Base-by-base conservation (phyloP, 2,113 vertebrate species). In the Notiomystis cincta region DNA sequence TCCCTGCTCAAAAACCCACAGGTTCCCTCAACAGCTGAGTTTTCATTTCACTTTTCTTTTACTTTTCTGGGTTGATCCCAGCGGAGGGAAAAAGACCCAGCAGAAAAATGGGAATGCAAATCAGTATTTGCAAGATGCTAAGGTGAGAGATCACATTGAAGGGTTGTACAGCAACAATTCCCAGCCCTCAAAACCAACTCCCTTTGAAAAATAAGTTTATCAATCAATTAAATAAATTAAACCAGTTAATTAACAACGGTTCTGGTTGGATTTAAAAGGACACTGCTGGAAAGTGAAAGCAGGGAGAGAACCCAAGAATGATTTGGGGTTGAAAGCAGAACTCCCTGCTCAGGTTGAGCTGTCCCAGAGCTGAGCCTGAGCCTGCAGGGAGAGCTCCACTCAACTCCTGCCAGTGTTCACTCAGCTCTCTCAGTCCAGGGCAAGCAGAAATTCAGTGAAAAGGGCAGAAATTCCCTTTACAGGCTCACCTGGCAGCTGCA, bases 11-110 rank as follows among this genome's bases (percentile, higher is more conserved):
- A 64, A 62, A 38, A 56, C 25, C 5, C 48, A 9, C 69, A 85
- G 86, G 61, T 79, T 91, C 72, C 67, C 69, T 83, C 87, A 40
- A 35, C 25, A 71, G 69, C 37, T 1, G 30, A 90, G 60, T 62
- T 90, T 76, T 66, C 61, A 38, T 95, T 93, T 58, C 77, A 27
- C 8, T 95, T 56, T 77, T 67, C 83, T 90, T 78, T 67, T 60
- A n/a, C 48, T 71, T 79, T 78, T 51, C 64, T 71, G 4, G 47
- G 47, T 53, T 21, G 25, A 28, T 73, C 87, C 37, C n/a, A 62
- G 67, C 0, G 1, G 54, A 93, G 50, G 64, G 16, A 2, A 50
- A 54, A 87, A n/a, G 23, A 50, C 11, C 50, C 65, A 72, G 44
- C 54, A 45, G 23, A 48, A 33, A 69, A 60, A 64, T 23, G 47